Evolutionary conservation across 2,113 vertebrate genomes (phyloP).

Genomic region (Poeciliopsis prolifica): DNA sequence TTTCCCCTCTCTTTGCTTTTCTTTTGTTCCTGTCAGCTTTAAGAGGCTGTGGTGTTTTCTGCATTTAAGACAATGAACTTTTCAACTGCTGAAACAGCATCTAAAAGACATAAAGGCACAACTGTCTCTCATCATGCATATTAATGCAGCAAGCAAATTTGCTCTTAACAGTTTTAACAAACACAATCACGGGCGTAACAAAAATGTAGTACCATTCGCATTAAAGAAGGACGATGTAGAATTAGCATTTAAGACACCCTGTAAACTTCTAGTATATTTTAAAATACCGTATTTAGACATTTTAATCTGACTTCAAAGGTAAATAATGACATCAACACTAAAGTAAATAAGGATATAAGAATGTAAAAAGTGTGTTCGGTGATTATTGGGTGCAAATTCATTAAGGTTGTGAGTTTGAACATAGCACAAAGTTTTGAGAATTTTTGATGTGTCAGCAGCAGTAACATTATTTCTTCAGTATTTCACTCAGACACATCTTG

Average conservation of each 20-base stretch:
- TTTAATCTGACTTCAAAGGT: too few relatives aligned
- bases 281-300: background rate
- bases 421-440: too few relatives aligned
- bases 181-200: background rate
- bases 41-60: slow-evolving; percentile 33
- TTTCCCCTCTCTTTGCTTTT: slow-evolving; percentile 34
- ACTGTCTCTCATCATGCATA: slow-evolving; percentile 47
- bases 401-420: too few relatives aligned
- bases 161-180: background rate
- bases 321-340: too few relatives aligned
- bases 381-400: too few relatives aligned
- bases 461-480: background rate
- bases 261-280: background rate
- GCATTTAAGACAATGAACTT: slow-evolving; percentile 65
- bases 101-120: slow-evolving; percentile 66
- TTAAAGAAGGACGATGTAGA: background rate
- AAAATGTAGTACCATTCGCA: background rate
- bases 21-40: slow-evolving; percentile 45
- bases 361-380: too few relatives aligned
- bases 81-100: slow-evolving; percentile 57
- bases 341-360: too few relatives aligned
- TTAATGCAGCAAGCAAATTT: slow-evolving; percentile 14
- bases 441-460: background rate
- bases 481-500: background rate
- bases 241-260: background rate